Evolutionary conservation across 2,113 vertebrate species (phyloP).

Genomic region (Corydoras maculifer): DNA sequence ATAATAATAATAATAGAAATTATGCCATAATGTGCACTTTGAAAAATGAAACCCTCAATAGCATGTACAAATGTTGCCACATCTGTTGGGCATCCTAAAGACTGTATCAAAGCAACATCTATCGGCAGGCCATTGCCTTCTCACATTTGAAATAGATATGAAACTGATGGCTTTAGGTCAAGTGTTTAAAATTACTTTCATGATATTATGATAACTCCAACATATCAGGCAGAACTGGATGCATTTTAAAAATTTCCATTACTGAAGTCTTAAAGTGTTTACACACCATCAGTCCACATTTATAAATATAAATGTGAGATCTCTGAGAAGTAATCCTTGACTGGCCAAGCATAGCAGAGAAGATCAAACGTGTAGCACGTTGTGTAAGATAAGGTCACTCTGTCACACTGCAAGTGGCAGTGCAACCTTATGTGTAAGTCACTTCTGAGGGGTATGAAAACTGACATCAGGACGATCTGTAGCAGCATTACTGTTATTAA

Average conservation of each 20-base stretch:
- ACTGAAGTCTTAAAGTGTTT: conserved; percentile 36
- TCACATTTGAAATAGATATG: not conserved
- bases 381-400: conserved; percentile 26
- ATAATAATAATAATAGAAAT: too few species aligned
- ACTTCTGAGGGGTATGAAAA: conserved; percentile 5
- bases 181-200: conserved; percentile 7
- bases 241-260: conserved; percentile 36
- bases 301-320: conserved; percentile 44
- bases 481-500: not conserved
- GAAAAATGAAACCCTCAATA: too few species aligned
- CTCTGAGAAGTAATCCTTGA: conserved; percentile 34
- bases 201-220: conserved; percentile 27
- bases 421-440: conserved; percentile 11
- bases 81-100: not conserved
- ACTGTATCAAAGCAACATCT: not conserved
- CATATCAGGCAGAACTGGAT: conserved; percentile 28
- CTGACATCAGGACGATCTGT: not conserved
- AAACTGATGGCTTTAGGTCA: not conserved
- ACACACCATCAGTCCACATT: conserved; percentile 36
- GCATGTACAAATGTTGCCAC: too few species aligned
- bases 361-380: conserved; percentile 36
- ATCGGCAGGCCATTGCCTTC: not conserved
- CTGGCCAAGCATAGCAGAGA: conserved; percentile 30
- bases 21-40: too few species aligned
- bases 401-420: conserved; percentile 9